Evolutionary conservation across 2,888 invertebrate genomes (phyloP).

Genomic region (Artemia sp.): DNA sequence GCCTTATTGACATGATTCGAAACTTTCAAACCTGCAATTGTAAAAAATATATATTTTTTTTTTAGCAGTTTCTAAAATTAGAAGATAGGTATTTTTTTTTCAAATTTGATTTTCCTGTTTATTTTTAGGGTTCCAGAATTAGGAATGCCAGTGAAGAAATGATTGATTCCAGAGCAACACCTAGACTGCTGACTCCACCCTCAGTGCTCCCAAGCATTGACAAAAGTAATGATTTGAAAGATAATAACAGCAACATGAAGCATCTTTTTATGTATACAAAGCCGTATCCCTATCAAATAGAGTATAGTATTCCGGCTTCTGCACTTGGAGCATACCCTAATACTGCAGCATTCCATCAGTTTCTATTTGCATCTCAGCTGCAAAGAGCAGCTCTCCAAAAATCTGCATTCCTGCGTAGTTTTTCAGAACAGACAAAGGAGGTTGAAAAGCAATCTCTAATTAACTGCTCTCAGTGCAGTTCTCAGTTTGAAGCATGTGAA

Average conservation of each 20-base stretch:
- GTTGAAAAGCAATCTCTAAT: too few species aligned
- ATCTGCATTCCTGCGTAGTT: conserved; percentile 1
- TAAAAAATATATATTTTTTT: too few species aligned
- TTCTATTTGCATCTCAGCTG: conserved; percentile 22
- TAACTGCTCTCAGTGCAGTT: too few species aligned
- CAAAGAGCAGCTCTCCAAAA: conserved; percentile 16
- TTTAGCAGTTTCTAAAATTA: too few species aligned
- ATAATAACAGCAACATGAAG: conserved; percentile 11
- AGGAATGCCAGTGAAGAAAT: not conserved
- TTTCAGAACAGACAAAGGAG: not conserved
- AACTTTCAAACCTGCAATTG: too few species aligned
- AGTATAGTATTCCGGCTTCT: not conserved
- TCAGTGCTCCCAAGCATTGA: not conserved
- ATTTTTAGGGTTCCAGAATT: not conserved
- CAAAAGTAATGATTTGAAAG: not conserved
- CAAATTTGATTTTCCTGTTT: not conserved
- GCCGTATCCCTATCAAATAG: not conserved
- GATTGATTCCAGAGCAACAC: not conserved
- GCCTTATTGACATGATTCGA: too few species aligned
- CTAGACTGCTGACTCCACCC: not conserved
- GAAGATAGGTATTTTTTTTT: too few species aligned
- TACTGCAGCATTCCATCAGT: conserved; percentile 19
- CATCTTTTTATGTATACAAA: conserved; percentile 12
- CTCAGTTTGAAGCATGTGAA: too few species aligned
- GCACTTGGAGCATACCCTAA: not conserved